phyloP scores from a whole-genome alignment of 2,113 vertebrate genomes.

The Melanotaenia duboulayi region DNA sequence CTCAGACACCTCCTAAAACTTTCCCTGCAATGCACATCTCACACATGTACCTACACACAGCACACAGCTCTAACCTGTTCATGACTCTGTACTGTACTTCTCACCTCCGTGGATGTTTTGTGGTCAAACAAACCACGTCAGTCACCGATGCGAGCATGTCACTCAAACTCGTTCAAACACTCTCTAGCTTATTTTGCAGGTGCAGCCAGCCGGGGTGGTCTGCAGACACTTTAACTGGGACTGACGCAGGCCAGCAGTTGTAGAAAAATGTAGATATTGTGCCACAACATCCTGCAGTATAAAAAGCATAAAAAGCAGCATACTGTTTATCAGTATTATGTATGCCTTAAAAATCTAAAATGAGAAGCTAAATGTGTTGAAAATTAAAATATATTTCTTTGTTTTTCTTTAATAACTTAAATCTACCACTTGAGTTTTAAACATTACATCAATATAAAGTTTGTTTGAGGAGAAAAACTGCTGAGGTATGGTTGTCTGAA shows the following conservation, averaged over 20 bases:
- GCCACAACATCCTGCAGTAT: neutral
- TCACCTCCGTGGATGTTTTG: constrained; percentile 58
- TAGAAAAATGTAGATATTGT: neutral
- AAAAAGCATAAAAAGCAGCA: neutral
- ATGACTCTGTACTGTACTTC: constrained; percentile 63
- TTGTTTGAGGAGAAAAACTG: constrained; percentile 20
- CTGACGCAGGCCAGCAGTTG: constrained; percentile 20
- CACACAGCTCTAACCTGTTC: constrained; percentile 55
- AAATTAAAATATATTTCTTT: neutral
- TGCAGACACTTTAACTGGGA: constrained; percentile 14
- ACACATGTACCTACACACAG: neutral
- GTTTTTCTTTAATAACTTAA: neutral
- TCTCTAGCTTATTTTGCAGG: constrained; percentile 44
- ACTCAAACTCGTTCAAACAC: constrained; percentile 51
- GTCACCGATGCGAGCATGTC: constrained; percentile 31
- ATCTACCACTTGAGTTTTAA: constrained; percentile 1
- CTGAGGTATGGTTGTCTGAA: constrained; percentile 38
- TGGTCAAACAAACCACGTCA: constrained; percentile 68
- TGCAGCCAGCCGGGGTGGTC: constrained; percentile 56
- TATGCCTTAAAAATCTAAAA: neutral
- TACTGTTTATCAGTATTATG: neutral
- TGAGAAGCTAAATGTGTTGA: no score
- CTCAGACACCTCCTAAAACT: constrained; percentile 71
- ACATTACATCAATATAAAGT: constrained; percentile 7
- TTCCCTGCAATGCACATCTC: constrained; percentile 21